Evolutionary conservation across 2,797 vertebrate genomes (phyloP).

Genomic region (Brotula barbata): DNA sequence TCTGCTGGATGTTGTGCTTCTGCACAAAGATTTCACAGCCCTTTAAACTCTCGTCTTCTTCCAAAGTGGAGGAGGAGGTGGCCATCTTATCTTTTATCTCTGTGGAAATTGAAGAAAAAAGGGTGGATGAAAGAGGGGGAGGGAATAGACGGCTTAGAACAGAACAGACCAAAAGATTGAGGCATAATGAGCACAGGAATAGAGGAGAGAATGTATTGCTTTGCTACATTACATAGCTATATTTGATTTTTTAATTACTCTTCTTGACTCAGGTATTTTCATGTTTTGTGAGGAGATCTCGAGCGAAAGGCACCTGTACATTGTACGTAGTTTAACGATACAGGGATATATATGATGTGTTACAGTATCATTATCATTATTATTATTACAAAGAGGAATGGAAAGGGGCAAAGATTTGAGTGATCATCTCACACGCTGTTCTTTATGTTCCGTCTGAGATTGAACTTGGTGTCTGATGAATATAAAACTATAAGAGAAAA

Average conservation of each 20-base stretch:
- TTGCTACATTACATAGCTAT: no score
- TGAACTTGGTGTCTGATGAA: no score
- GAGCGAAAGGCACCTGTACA: no score
- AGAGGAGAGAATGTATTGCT: constrained; percentile 8
- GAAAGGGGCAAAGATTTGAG: constrained; percentile 9
- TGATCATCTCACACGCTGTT: constrained; percentile 27
- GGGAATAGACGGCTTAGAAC: constrained; percentile 22
- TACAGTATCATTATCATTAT: no score
- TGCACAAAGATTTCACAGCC: constrained; percentile 96
- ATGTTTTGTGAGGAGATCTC: no score
- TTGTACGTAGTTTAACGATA: no score
- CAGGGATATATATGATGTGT: no score
- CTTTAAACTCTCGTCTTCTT: constrained; percentile 94
- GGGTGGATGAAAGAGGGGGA: constrained; percentile 67
- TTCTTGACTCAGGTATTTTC: no score
- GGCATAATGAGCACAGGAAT: constrained; percentile 33
- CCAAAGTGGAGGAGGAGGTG: constrained; percentile 83
- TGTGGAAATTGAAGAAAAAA: constrained; percentile 69
- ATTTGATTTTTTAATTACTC: no score
- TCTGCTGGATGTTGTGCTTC: constrained; percentile 95
- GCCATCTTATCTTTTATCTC: constrained; percentile 90
- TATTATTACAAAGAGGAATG: no score
- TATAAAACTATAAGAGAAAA: no score
- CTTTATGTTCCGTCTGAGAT: constrained; percentile 13
- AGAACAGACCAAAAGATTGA: constrained; percentile 4